Percentiles rank a stretch among this genome's conserved stretches.
phyloP scores from a whole-genome alignment of 2,797 vertebrate species.

The Kryptolebias ocellatus region DNA sequence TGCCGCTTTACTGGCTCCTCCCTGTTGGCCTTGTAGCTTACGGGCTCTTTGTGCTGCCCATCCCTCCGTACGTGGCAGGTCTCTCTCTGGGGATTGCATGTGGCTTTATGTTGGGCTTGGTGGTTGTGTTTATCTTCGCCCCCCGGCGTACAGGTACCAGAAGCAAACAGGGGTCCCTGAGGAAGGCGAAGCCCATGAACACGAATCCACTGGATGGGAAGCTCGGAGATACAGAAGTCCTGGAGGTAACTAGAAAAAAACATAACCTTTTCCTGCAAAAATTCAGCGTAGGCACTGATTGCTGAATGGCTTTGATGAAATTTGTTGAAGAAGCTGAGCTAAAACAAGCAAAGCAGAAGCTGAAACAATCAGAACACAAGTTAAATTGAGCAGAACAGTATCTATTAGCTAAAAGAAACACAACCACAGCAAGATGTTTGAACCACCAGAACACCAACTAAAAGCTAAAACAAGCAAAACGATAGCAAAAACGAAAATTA shows the following conservation, averaged over 20 bases:
- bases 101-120: slow-evolving; percentile 85
- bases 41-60: slow-evolving; percentile 85
- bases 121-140: slow-evolving; percentile 79
- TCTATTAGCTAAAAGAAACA: too few species aligned
- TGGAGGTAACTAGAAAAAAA: slow-evolving; percentile 76
- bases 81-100: slow-evolving; percentile 83
- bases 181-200: slow-evolving; percentile 31
- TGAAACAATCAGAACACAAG: too few species aligned
- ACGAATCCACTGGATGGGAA: slow-evolving; percentile 40
- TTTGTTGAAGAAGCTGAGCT: too few species aligned
- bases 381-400: too few species aligned
- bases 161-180: slow-evolving; percentile 2
- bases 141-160: slow-evolving; percentile 32
- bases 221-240: slow-evolving; percentile 44
- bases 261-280: too few species aligned
- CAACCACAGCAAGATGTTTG: too few species aligned
- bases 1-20: slow-evolving; percentile 81
- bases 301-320: too few species aligned
- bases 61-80: slow-evolving; percentile 85
- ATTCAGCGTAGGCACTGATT: too few species aligned
- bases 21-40: slow-evolving; percentile 83
- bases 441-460: too few species aligned
- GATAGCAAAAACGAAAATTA: too few species aligned
- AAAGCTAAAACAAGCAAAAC: too few species aligned
- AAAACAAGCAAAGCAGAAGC: too few species aligned